These are phyloP conservation scores for Hydrotaea diabolus DNA, from an alignment of 2,888 invertebrate genomes.

Conservation along the genomic window DNA sequence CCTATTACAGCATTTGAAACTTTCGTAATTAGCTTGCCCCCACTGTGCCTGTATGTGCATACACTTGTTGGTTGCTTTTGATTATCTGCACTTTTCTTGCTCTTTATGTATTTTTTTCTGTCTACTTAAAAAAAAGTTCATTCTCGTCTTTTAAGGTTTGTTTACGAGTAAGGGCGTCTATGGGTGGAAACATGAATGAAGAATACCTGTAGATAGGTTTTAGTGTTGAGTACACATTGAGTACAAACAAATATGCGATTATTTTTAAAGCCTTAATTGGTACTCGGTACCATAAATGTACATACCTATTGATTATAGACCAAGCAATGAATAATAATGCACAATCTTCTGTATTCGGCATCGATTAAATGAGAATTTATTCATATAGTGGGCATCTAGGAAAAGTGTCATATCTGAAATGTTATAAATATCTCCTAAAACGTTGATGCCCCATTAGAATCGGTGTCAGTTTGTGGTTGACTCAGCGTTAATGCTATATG, in stretches of 20 bases:
- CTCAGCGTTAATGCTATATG: too few species aligned
- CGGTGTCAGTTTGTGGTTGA: too few species aligned
- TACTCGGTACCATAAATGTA: too few species aligned
- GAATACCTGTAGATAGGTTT: background rate
- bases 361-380: too few species aligned
- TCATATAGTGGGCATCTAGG: too few species aligned
- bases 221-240: background rate
- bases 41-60: background rate
- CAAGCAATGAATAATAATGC: too few species aligned
- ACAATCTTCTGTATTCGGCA: too few species aligned
- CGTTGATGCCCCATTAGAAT: too few species aligned
- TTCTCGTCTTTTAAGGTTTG: background rate
- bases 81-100: slow-evolving; percentile 1
- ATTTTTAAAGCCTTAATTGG: background rate
- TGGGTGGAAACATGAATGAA: background rate
- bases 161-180: background rate
- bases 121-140: background rate
- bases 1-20: background rate
- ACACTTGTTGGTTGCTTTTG: background rate
- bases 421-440: too few species aligned
- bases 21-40: background rate
- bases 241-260: background rate
- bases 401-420: too few species aligned
- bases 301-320: too few species aligned
- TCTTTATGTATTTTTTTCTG: background rate